Evolutionary conservation across 1,140 invertebrate genomes (phyloP), one percentile per base, ranked within the genome.

Genomic region (Carcinoscorpius rotundicauda): DNA sequence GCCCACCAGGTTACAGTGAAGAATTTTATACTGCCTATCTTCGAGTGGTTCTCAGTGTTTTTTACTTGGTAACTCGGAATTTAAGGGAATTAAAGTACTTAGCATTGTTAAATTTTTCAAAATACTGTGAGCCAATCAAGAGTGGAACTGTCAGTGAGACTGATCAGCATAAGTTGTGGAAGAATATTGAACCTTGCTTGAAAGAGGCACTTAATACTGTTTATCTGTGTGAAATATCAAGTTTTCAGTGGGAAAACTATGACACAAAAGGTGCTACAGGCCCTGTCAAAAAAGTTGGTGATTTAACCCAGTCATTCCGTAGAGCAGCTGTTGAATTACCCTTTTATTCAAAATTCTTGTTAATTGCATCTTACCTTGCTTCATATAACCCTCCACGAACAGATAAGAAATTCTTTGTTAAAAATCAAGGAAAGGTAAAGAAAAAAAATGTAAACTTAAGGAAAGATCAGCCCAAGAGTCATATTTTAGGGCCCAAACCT

Each of bases 361-460:
- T 96, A 4, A 89, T 95, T 50, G 89, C 92, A 49, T 86, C 90
- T 5, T 95, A 91, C 75, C 77, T 96, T 64, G 92, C 92, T 0
- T 95, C 91, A 49, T 90, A 94, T 72, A 94, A 94, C 77, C 87
- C 89, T 0, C 81, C 85, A 0, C 91, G 89, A 72, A 84, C 88
- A 70, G 92, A 95, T 75, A 89, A 87, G n/a, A 68, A 63, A 53
- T 75, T 91, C 4, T 93, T 91, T 74, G 81, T 88, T 72, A 90
- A 78, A 72, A 68, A 76, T 67, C 70, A 80, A 75, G 85, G 75
- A 81, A 87, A 76, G 84, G 82, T 51, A 81, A 83, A 74, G 79
- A 83, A 75, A 75, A 80, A 69, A 83, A 83, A 72, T 76, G 78
- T 62, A 71, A 55, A 55, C 4, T 10, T 0, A 64, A 63, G 51